Evolutionary conservation across 2,888 invertebrate genomes (phyloP).

Genomic region (Onthophagus sagittarius): DNA sequence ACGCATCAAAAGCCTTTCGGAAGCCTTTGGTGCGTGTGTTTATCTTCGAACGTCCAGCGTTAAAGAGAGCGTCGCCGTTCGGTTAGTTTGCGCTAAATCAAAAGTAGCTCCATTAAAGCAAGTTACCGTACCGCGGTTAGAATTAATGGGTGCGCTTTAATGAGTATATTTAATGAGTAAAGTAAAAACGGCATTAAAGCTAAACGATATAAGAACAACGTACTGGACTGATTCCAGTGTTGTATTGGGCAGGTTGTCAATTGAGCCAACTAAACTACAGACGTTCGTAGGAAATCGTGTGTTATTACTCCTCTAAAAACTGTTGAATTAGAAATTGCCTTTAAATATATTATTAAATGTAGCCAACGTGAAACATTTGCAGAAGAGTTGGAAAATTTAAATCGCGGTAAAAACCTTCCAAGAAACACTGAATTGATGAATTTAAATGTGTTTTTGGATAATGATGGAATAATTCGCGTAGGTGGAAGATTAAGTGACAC

Average conservation of each 20-base stretch:
- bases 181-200: neutral
- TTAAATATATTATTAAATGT: too few species aligned
- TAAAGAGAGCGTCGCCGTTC: neutral
- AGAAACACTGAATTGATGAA: neutral
- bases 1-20: conserved; percentile 24
- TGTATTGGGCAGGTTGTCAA: neutral
- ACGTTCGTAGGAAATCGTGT: neutral
- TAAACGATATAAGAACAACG: neutral
- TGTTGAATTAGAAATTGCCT: neutral
- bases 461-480: neutral
- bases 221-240: neutral
- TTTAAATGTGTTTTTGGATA: neutral
- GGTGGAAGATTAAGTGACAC: conserved; percentile 1
- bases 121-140: conserved; percentile 32
- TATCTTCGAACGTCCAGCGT: conserved; percentile 14
- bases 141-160: conserved; percentile 33
- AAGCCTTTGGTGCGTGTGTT: conserved; percentile 19
- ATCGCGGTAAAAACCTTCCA: neutral
- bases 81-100: conserved; percentile 21
- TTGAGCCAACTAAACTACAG: neutral
- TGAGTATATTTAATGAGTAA: conserved; percentile 10
- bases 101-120: conserved; percentile 22
- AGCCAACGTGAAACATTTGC: neutral
- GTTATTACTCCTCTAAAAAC: neutral
- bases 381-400: neutral